Base-by-base conservation (phyloP, 2,888 invertebrate species). In the Drosophila longiperda region DNA sequence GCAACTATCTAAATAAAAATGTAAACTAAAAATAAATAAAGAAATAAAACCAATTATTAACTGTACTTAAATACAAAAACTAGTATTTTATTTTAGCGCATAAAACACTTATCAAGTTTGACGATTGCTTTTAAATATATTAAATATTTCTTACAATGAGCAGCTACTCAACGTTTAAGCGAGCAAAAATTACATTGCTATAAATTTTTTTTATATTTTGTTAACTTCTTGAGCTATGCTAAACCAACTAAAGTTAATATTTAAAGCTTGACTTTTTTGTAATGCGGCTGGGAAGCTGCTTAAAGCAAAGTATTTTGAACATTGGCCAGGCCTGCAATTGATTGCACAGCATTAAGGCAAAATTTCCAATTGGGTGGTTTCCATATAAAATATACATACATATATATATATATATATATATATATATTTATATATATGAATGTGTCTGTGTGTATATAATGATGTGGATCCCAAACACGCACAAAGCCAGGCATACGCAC, bases 301-400 rank as follows among this genome's bases (percentile, higher is more conserved):
- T 83, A 70, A 80, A 80, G 73, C 60, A 82, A 70, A 52, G 50
- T 23, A 68, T 63, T 63, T 68, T 63, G 45, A 65, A 55, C 52
- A 29, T 57, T 26, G 62, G 45, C 32, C 54, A 23, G 53, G 53
- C 57, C 60, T 81, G 68, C 82, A 73, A 73, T 79, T 77, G 84
- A 78, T 72, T 87, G 82, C 87, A 72, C 57, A 64, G 73, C 75
- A 82, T 81, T 88, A 87, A 85, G 75, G 79, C 75, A 73, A 84
- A 65, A 74, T 89, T 89, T 83, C 84, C 86, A 87, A 89, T 86
- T 78, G 89, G 86, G 78, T 80, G 81, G 82, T 45, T 75, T 66
- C 55, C 29, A 23, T 50, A 36, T 54, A 38, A 34, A 23, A 26
- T 20, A 33, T 57, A 53, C 53, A 33, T 34, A 66, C 54, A 60